phyloP scores from a whole-genome alignment of 2,797 vertebrate genomes.

The Pangasius macronema region DNA sequence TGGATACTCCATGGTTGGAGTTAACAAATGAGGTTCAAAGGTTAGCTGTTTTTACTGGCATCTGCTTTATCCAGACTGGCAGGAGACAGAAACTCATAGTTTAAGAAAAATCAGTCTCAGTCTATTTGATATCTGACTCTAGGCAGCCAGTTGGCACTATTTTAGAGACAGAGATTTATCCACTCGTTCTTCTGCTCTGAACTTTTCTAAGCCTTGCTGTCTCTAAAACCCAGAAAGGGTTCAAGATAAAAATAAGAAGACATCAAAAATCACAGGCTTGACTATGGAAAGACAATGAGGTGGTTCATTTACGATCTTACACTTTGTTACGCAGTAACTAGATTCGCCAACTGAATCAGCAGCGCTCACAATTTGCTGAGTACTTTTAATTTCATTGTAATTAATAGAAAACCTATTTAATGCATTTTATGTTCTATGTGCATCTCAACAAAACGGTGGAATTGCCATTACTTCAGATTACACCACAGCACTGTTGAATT shows the following conservation, averaged over 20 bases:
- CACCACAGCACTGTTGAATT: neutral
- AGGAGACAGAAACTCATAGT: neutral
- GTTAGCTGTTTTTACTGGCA: neutral
- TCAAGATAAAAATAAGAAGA: conserved; percentile 34
- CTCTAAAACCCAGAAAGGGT: conserved; percentile 33
- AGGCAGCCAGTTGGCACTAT: conserved; percentile 28
- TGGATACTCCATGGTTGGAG: neutral
- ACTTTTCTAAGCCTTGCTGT: neutral
- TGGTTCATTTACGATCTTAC: too few relatives aligned
- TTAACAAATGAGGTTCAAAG: conserved; percentile 4
- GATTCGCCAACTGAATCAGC: too few relatives aligned
- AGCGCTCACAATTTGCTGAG: neutral
- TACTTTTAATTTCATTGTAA: neutral
- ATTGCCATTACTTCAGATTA: neutral
- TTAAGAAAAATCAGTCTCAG: conserved; percentile 2
- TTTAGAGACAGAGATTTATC: conserved; percentile 22
- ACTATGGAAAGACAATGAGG: too few relatives aligned
- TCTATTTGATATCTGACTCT: neutral
- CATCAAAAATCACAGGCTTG: conserved; percentile 15
- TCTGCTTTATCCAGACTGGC: neutral
- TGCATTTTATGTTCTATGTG: neutral
- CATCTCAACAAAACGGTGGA: neutral
- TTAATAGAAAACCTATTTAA: neutral
- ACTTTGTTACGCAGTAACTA: too few relatives aligned
- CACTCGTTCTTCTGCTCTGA: neutral